These are phyloP conservation scores for Teleopsis dalmanni DNA, from an alignment of 1,140 invertebrate genomes.

Conservation along the genomic window DNA sequence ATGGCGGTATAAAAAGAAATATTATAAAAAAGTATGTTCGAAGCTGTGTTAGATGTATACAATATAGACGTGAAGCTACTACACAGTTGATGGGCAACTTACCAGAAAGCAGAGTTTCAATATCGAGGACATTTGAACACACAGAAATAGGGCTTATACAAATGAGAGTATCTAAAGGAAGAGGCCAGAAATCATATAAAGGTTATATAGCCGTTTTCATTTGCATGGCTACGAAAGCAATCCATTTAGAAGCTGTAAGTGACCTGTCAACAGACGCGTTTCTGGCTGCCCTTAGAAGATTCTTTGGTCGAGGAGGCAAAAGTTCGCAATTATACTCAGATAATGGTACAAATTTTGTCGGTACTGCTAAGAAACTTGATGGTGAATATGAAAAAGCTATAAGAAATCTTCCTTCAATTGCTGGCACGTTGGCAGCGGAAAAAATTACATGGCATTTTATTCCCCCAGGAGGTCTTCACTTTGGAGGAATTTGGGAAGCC, in stretches of 20 bases:
- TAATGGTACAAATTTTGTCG: conserved; percentile 17
- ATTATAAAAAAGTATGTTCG: no score
- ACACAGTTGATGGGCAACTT: not conserved
- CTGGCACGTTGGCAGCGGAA: no score
- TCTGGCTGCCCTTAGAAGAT: not conserved
- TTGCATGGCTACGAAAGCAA: not conserved
- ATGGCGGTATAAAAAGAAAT: no score
- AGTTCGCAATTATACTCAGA: no score
- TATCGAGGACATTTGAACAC: not conserved
- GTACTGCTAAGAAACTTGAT: no score
- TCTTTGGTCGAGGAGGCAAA: not conserved
- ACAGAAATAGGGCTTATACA: not conserved
- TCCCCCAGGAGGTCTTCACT: no score
- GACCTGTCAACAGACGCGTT: not conserved
- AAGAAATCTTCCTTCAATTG: no score
- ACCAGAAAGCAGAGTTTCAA: not conserved
- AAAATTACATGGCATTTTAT: no score
- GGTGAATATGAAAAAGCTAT: no score
- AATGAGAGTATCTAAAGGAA: not conserved
- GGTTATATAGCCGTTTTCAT: not conserved
- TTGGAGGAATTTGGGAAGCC: no score
- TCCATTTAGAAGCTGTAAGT: not conserved
- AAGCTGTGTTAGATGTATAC: no score
- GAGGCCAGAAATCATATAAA: not conserved
- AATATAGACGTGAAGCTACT: no score